Base-by-base conservation (phyloP, 1,140 invertebrate species). In the Aphaenogaster floridana region DNA sequence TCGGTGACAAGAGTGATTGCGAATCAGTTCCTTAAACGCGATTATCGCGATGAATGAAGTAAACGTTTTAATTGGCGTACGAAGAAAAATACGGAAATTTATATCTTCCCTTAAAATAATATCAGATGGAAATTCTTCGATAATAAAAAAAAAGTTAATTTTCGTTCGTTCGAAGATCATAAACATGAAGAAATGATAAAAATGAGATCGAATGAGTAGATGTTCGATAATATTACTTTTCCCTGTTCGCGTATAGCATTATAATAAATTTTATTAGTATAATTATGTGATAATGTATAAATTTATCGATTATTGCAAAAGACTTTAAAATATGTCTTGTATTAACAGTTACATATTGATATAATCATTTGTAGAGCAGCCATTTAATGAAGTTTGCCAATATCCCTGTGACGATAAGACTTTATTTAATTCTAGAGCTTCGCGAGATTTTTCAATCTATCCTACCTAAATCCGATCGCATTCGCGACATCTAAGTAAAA, bases 381-480 rank as follows among this genome's bases (percentile, higher is more conserved):
- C 34, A 69, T 83, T 78, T 69, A 87, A 54, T 66, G 88, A 91
- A 87, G 71, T 91, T 91, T 91, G 80, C 85, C 88, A 91, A 91
- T 76, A 91, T 91, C 88, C 45, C 90, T 80, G 76, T 91, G 21
- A 88, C 59, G 54, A 86, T 59, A 86, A 78, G 57, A 76, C 3
- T 69, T 42, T 3, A 45, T 72, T 45, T 57, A n/a, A 54, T 45
- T 15, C 28, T 80, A 66, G 57, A 45, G 7, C n/a, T 48, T 72
- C 13, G 28, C 52, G 68, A 45, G 68, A 36, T 59, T 64, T 21
- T 61, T 21, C 64, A 86, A 90, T 45, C 87, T 91, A 89, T 34
- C 9, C 77, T 88, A 84, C 54, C 39, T 85, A 86, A 86, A 50
- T 86, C 36, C 39, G 50, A 80, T 88, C 83, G 85, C 86, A 64